phyloP scores from a whole-genome alignment of 2,113 vertebrate species.

The Coturnix japonica region DNA sequence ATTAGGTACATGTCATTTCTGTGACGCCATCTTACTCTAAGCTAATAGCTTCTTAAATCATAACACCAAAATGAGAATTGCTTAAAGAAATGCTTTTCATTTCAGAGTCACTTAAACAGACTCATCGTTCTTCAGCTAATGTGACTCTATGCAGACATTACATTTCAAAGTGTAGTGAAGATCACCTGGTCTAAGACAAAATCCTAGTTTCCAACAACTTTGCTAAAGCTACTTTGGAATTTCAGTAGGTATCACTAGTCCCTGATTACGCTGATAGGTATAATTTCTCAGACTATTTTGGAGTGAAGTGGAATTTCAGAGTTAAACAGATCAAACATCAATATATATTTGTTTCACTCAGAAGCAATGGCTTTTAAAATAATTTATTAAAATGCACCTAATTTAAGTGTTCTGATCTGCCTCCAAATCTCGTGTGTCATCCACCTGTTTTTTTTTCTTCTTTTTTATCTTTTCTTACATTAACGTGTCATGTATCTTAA shows the following conservation, averaged over 20 bases:
- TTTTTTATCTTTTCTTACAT: not conserved
- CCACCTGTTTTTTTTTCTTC: not conserved
- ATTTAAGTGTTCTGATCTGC: not conserved
- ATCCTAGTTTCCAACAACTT: not conserved
- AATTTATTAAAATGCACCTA: not conserved
- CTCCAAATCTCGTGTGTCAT: not conserved
- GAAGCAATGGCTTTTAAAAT: not conserved
- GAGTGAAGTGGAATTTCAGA: not conserved
- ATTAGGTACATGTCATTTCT: not conserved
- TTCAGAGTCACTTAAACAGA: not conserved
- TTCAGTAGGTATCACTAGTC: not conserved
- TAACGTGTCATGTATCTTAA: not conserved
- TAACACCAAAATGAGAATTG: not conserved
- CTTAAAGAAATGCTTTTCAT: not conserved
- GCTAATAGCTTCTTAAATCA: not conserved
- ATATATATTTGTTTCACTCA: not conserved
- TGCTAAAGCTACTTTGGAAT: not conserved
- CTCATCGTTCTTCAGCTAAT: not conserved
- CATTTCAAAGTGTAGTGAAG: not conserved
- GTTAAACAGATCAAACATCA: not conserved
- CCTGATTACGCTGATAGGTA: not conserved
- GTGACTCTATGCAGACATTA: not conserved
- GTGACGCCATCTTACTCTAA: not conserved
- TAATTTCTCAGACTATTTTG: not conserved
- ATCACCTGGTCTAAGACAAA: not conserved